Evolutionary conservation across 2,113 vertebrate genomes (phyloP).

Genomic region (Cygnus buccinator): DNA sequence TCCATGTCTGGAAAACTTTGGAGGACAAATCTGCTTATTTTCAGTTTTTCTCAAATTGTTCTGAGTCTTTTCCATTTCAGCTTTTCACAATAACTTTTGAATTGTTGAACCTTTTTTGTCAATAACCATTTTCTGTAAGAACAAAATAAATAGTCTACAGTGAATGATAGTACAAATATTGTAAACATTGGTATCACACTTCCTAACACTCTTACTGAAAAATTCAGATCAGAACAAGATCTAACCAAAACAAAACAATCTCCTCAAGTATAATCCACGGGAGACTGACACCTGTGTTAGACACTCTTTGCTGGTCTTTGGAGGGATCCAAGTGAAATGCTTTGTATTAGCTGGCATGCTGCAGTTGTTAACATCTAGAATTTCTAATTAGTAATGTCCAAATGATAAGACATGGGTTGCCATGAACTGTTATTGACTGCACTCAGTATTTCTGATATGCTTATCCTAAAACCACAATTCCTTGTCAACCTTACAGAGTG

Average conservation of each 20-base stretch:
- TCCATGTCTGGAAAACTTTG: slow-evolving; percentile 39
- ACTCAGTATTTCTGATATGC: neutral
- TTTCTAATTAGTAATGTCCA: neutral
- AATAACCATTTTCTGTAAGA: neutral
- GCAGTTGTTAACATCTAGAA: neutral
- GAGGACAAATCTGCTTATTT: slow-evolving; percentile 30
- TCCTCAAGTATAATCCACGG: neutral
- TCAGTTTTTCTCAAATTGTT: neutral
- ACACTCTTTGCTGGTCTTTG: neutral
- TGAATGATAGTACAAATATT: neutral
- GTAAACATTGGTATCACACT: neutral
- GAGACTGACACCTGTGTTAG: neutral
- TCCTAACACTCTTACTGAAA: neutral
- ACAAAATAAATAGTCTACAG: neutral
- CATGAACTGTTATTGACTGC: neutral
- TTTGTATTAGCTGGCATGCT: neutral
- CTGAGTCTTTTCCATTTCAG: neutral
- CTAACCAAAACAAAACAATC: neutral
- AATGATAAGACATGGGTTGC: neutral
- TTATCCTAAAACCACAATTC: neutral
- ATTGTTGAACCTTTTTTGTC: neutral
- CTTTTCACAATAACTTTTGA: neutral
- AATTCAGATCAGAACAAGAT: neutral
- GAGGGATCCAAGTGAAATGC: neutral
- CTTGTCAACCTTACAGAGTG: neutral